Percentiles rank a stretch among this genome's conserved stretches.
Evolutionary conservation across 35 echinoderm and acorn worm species (phyloP).

Genomic region (Heliocidaris tuberculata): DNA sequence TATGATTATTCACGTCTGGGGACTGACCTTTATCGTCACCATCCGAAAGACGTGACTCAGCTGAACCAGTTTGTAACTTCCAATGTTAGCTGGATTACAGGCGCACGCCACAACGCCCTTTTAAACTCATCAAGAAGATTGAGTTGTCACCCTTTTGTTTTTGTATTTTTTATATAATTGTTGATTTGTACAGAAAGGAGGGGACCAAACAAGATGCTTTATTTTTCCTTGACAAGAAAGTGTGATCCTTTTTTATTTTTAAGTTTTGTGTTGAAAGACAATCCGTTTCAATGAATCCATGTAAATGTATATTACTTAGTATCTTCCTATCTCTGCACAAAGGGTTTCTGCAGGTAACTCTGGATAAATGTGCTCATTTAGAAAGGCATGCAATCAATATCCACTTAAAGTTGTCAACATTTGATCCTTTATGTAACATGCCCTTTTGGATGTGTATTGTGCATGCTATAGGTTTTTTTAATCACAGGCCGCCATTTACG

Average conservation of each 20-base stretch:
- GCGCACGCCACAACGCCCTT: too few species aligned
- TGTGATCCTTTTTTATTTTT: neutral
- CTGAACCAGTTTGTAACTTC: too few species aligned
- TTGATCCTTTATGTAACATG: too few species aligned
- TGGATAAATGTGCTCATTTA: neutral
- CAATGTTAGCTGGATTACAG: too few species aligned
- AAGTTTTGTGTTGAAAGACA: neutral
- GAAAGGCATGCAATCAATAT: too few species aligned
- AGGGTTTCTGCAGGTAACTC: neutral
- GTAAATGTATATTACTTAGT: neutral
- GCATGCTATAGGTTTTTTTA: too few species aligned
- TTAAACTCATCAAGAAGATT: neutral
- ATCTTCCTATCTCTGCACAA: neutral
- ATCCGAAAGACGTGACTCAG: too few species aligned
- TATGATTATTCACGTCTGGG: too few species aligned
- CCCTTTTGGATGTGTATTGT: too few species aligned
- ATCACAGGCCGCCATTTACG: too few species aligned
- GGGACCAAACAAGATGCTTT: neutral
- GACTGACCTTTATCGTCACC: too few species aligned
- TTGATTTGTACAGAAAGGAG: slow-evolving; percentile 17
- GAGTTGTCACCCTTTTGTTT: neutral
- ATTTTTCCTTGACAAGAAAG: neutral
- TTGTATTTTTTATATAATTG: slow-evolving; percentile 9
- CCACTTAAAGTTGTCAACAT: too few species aligned
- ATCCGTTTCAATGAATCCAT: neutral